Evolutionary conservation across 2,888 invertebrate species (phyloP).

Genomic region (Conomelus anceps): DNA sequence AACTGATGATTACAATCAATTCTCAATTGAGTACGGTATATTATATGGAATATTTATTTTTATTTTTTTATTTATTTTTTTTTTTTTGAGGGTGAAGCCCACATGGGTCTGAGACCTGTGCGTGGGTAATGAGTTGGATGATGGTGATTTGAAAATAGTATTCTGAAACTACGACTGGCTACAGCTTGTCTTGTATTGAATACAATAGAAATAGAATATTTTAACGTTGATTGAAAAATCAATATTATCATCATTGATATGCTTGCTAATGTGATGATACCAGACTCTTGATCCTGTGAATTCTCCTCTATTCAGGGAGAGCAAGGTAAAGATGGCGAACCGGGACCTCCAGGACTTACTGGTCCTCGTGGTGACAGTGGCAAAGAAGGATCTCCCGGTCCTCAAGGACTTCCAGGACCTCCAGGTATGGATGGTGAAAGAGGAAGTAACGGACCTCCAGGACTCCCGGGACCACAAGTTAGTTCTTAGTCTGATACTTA

Average conservation of each 20-base stretch:
- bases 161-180: too few species aligned
- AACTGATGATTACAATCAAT: too few species aligned
- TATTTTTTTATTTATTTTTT: too few species aligned
- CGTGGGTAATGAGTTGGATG: too few species aligned
- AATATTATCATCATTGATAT: not conserved
- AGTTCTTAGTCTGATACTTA: too few species aligned
- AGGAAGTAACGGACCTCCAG: slow-evolving; percentile 68
- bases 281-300: not conserved
- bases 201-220: too few species aligned
- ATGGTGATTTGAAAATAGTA: too few species aligned
- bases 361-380: slow-evolving; percentile 76
- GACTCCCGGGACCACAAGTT: slow-evolving; percentile 75
- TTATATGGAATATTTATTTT: too few species aligned
- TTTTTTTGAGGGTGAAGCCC: too few species aligned
- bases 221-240: not conserved
- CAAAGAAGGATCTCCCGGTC: slow-evolving; percentile 68
- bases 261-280: not conserved
- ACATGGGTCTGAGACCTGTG: too few species aligned
- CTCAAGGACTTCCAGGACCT: slow-evolving; percentile 64
- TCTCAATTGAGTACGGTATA: too few species aligned
- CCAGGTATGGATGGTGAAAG: slow-evolving; percentile 66
- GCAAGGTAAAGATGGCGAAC: slow-evolving; percentile 71
- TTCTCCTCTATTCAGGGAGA: slow-evolving; percentile 53
- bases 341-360: slow-evolving; percentile 63
- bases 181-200: too few species aligned